Base-by-base conservation (phyloP, 2,888 invertebrate species). In the Drosophila rellima region DNA sequence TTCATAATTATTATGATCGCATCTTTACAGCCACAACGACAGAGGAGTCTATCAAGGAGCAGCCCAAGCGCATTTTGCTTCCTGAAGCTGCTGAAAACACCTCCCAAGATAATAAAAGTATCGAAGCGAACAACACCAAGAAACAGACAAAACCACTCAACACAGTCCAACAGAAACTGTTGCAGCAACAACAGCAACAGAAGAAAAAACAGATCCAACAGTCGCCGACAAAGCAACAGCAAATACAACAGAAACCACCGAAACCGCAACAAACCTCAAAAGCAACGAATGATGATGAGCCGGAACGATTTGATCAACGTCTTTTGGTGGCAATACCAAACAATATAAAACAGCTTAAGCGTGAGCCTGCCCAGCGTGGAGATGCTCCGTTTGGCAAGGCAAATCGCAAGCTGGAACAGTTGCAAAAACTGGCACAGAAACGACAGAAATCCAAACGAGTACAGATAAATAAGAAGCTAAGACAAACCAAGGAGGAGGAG, bases 361-460 rank as follows among this genome's bases (percentile, higher is more conserved):
- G 59, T n/a, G 65, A 66, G 15, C 11, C 51, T 8, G 20, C 13
- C 13, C 29, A 66, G 8, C 48, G 40, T 8, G 61, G n/a, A 15
- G 26, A 59, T 5, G 84, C 69, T 2, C 89, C 89, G 2, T 91
- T 90, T 66, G 76, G 57, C 2, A 90, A 89, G 61, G 84, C 90
- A 39, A 74, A 74, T 39, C 81, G 80, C 13, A 92, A 91, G 66
- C 57, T 91, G 11, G 78, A 82, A 29, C 87, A 89, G 63, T 74
- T 82, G 3, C 79, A 88, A 52, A 88, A 86, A 20, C 47, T 90
- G 13, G 84, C 81, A 11, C 72, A 77, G 6, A 92, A 91, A 61
- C 89, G 85, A 35, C 78, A 87, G 48, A 92, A 91, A 66, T 85
- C 91, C 0, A 88, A 85, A 67, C 78, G 74, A 3, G 88, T 74